phyloP scores from a whole-genome alignment of 2,797 vertebrate genomes.

The Channa striata region DNA sequence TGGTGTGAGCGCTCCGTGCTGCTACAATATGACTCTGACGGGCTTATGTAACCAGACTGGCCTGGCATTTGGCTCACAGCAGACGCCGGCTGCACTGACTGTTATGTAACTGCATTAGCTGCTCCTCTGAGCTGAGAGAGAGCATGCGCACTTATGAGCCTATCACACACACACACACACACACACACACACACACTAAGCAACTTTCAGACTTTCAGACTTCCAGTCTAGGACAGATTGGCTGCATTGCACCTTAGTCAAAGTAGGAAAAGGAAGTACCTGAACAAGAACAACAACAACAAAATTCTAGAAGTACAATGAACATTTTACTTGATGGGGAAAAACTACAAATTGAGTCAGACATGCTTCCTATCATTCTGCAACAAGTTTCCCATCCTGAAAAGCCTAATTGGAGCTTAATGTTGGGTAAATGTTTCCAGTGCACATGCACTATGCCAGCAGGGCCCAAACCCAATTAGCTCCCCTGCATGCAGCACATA shows the following conservation, averaged over 20 bases:
- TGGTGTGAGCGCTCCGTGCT: conserved; percentile 73
- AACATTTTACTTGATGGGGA: conserved; percentile 1
- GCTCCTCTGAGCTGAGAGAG: conserved; percentile 75
- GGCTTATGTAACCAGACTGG: conserved; percentile 85
- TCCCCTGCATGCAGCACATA: conserved; percentile 73
- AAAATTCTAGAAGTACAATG: neutral
- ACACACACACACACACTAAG: conserved; percentile 23
- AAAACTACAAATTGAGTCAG: conserved; percentile 2
- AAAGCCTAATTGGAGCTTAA: conserved; percentile 78
- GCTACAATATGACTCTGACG: conserved; percentile 84
- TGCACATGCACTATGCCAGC: conserved; percentile 78
- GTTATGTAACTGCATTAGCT: conserved; percentile 88
- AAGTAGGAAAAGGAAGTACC: neutral
- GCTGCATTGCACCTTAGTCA: conserved; percentile 44
- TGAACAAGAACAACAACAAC: neutral
- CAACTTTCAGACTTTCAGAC: conserved; percentile 44
- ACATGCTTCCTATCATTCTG: conserved; percentile 49
- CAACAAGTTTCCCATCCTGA: conserved; percentile 71
- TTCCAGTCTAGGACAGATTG: conserved; percentile 32
- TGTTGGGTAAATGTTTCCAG: conserved; percentile 82
- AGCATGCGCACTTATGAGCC: conserved; percentile 75
- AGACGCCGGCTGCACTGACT: conserved; percentile 82
- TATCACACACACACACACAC: conserved; percentile 9
- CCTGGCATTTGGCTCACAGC: conserved; percentile 85
- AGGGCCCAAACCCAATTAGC: conserved; percentile 80